These are phyloP conservation scores for Crotalus adamanteus DNA, from an alignment of 2,797 vertebrate species.

Conservation along the genomic window DNA sequence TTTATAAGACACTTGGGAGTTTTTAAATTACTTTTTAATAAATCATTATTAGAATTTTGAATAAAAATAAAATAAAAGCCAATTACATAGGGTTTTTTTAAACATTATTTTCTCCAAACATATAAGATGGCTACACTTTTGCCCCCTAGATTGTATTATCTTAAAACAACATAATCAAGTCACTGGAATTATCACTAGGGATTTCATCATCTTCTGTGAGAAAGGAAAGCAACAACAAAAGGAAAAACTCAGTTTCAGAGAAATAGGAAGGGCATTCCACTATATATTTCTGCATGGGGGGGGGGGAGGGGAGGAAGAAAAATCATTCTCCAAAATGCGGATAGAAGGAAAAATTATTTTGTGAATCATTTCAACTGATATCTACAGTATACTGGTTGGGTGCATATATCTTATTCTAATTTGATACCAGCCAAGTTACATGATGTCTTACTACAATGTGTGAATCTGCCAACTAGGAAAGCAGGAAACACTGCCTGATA, in stretches of 20 bases:
- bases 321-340: not conserved
- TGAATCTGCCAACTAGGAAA: not conserved
- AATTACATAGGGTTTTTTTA: not conserved
- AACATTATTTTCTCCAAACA: not conserved
- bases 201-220: not conserved
- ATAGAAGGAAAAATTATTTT: not conserved
- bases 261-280: not conserved
- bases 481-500: not conserved
- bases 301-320: not conserved
- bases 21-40: not conserved
- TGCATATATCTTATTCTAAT: not conserved
- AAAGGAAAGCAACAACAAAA: not conserved
- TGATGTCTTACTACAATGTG: not conserved
- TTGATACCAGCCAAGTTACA: not conserved
- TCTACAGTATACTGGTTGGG: not conserved
- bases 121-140: not conserved
- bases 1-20: not conserved
- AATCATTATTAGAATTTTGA: not conserved
- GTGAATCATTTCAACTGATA: not conserved
- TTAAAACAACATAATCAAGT: constrained; percentile 9
- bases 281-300: not conserved
- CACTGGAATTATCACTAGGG: not conserved
- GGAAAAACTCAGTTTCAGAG: not conserved
- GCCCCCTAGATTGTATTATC: not conserved
- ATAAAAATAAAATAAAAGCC: not conserved